These are phyloP conservation scores for Eunapius fragilis DNA, from an alignment of 37 sponge, comb jelly and placozoan species.

Conservation along the genomic window DNA sequence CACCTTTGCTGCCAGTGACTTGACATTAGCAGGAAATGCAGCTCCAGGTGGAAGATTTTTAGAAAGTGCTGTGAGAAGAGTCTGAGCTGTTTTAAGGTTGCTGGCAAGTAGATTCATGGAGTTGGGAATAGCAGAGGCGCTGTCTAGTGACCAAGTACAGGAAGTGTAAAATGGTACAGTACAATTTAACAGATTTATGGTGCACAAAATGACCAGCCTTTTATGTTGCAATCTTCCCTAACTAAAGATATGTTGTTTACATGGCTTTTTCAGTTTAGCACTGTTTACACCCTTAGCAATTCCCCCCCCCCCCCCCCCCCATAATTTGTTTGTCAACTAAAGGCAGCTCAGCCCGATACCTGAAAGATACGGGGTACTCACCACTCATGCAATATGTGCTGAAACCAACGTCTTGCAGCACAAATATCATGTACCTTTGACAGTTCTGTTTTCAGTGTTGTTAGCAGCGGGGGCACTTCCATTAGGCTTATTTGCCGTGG, in stretches of 20 bases:
- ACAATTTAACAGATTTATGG: no score
- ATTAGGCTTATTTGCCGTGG: neutral
- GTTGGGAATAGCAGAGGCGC: neutral
- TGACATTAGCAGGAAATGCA: conserved; percentile 42
- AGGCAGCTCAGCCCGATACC: no score
- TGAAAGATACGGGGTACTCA: no score
- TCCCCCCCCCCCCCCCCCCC: no score
- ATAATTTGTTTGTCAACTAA: no score
- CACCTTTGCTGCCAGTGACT: conserved; percentile 46
- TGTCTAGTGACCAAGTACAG: neutral
- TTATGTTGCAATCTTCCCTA: no score
- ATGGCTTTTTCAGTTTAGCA: no score
- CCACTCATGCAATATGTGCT: no score
- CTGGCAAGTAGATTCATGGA: conserved; percentile 24
- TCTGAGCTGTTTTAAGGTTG: conserved; percentile 53
- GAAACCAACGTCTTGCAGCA: neutral
- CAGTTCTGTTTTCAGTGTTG: neutral
- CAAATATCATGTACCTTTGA: neutral
- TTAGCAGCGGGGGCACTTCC: neutral
- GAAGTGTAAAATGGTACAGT: no score
- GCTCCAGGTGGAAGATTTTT: conserved; percentile 47
- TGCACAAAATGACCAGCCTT: no score
- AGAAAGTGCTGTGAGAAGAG: conserved; percentile 49
- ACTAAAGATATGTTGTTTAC: no score
- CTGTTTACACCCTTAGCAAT: no score